phyloP scores from a whole-genome alignment of 2,888 invertebrate genomes.

The Liodrosophila aerea region DNA sequence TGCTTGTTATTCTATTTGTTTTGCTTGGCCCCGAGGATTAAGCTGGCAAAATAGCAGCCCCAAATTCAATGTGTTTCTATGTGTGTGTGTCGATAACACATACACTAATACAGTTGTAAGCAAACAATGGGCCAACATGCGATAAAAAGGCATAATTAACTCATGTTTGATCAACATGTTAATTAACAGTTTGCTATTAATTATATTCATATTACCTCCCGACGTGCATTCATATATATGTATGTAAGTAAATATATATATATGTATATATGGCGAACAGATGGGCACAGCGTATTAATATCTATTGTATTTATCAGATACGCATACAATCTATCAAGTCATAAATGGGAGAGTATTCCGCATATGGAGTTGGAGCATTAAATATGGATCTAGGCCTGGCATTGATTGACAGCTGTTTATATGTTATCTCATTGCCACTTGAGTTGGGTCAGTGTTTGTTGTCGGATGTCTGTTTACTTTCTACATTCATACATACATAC shows the following conservation, averaged over 20 bases:
- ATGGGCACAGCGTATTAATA: conserved; percentile 12
- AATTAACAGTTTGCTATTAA: conserved; percentile 72
- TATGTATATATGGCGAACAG: conserved; percentile 3
- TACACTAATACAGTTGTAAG: conserved; percentile 6
- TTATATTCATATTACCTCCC: conserved; percentile 65
- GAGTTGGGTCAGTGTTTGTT: conserved; percentile 41
- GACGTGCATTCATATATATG: background rate
- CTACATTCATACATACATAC: too few species aligned
- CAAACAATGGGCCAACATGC: conserved; percentile 37
- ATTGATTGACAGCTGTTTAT: conserved; percentile 58
- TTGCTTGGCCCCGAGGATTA: conserved; percentile 62
- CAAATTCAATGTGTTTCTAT: conserved; percentile 54
- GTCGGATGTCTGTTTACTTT: background rate
- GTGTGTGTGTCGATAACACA: conserved; percentile 20
- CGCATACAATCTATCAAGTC: conserved; percentile 1
- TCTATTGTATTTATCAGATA: conserved; percentile 21
- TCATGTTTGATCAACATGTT: conserved; percentile 74
- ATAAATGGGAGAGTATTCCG: conserved; percentile 4
- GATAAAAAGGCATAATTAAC: conserved; percentile 59
- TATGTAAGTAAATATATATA: conserved; percentile 4
- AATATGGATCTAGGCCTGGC: conserved; percentile 27
- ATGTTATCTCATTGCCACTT: conserved; percentile 27
- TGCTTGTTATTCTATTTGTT: conserved; percentile 54
- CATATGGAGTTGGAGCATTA: conserved; percentile 29
- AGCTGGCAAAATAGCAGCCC: conserved; percentile 49